Evolutionary conservation across 2,888 invertebrate genomes (phyloP).

Genomic region (Aporophyla lueneburgensis): DNA sequence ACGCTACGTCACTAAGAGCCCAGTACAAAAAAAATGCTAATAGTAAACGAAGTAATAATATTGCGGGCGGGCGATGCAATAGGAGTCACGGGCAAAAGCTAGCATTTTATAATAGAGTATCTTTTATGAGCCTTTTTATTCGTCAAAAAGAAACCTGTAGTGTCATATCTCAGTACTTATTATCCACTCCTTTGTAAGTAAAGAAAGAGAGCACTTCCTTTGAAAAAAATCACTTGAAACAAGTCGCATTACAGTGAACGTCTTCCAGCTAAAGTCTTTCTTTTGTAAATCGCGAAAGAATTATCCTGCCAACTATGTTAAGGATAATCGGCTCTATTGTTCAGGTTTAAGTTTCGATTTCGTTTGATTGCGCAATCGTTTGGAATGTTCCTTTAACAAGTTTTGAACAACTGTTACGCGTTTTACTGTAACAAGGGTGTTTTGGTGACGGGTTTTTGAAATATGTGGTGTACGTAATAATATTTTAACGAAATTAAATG

Average conservation of each 20-base stretch:
- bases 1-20: no score
- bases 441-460: constrained; percentile 41
- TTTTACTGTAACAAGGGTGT: constrained; percentile 36
- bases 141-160: constrained; percentile 37
- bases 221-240: constrained; percentile 74
- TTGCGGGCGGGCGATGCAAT: no score
- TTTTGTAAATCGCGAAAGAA: constrained; percentile 74
- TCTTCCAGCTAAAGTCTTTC: constrained; percentile 69
- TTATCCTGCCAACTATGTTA: constrained; percentile 59
- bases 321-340: constrained; percentile 49
- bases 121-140: constrained; percentile 11
- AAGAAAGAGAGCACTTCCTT: constrained; percentile 61
- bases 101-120: not conserved
- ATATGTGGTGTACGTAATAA: constrained; percentile 24
- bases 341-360: constrained; percentile 35
- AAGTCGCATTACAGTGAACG: constrained; percentile 74
- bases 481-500: constrained; percentile 32
- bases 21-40: no score
- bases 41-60: no score
- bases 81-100: no score
- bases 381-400: constrained; percentile 46
- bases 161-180: constrained; percentile 44
- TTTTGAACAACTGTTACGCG: constrained; percentile 62
- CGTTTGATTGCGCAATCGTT: constrained; percentile 26
- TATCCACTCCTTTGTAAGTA: constrained; percentile 49